These are phyloP conservation scores for Drosophila ezoana DNA, from an alignment of 2,888 invertebrate species.

Conservation along the genomic window DNA sequence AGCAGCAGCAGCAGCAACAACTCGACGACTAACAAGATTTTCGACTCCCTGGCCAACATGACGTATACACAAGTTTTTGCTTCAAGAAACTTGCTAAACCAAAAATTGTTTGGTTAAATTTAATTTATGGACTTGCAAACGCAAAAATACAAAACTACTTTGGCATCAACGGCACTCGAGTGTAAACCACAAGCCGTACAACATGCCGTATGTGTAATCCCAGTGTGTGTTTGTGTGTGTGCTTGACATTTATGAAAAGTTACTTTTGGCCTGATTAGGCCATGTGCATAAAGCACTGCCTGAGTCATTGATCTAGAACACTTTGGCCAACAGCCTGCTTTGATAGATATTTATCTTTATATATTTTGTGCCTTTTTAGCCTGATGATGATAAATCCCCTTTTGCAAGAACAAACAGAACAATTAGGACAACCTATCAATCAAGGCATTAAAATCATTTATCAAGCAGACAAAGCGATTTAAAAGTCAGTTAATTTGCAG, in stretches of 20 bases:
- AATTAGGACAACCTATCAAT: conserved; percentile 46
- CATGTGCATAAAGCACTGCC: conserved; percentile 10
- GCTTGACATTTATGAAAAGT: conserved; percentile 48
- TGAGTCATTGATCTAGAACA: conserved; percentile 27
- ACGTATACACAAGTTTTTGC: conserved; percentile 39
- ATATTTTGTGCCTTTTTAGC: conserved; percentile 3
- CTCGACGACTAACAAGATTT: conserved; percentile 37
- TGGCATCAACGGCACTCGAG: conserved; percentile 35
- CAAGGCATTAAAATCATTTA: conserved; percentile 37
- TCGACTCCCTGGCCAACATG: conserved; percentile 32
- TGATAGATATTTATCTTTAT: conserved; percentile 34
- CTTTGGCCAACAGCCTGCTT: conserved; percentile 17
- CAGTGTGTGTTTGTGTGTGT: conserved; percentile 1
- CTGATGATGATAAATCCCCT: conserved; percentile 35
- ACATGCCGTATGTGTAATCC: conserved; percentile 54
- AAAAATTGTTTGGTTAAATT: conserved; percentile 54
- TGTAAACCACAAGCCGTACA: conserved; percentile 42
- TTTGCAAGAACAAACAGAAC: conserved; percentile 16
- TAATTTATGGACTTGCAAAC: conserved; percentile 64
- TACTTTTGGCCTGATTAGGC: conserved; percentile 39
- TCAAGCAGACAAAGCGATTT: conserved; percentile 19
- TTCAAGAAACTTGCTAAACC: conserved; percentile 44
- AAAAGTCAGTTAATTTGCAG: conserved; percentile 19
- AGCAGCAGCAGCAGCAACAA: conserved; percentile 14
- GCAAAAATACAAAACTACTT: conserved; percentile 41